Base-by-base conservation (phyloP, 64 coral and sea anemone species). In the Catalaphyllia jardinei region DNA sequence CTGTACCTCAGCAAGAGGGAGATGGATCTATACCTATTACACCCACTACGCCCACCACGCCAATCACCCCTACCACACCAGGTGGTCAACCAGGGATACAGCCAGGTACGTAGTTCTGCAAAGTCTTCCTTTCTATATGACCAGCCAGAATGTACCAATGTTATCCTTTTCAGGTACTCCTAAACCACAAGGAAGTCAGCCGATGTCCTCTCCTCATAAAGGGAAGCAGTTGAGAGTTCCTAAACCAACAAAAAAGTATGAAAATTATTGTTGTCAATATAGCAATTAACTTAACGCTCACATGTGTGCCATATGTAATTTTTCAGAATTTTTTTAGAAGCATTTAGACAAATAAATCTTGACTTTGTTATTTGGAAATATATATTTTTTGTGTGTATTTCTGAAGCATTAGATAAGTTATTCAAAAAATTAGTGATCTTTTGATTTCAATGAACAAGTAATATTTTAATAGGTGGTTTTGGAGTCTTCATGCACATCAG, bases 191-290 rank as follows among this genome's bases (percentile, higher is more conserved):
- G 94, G 88, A 72, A 71, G 74, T 30, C 83, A 88, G 46, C 72
- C 78, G 19, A 74, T 89, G 46, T 61, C 97, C 28, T 95, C 91
- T 54, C 97, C 94, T 75, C 97, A 99, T 46, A 93, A 95, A 77
- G 88, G 91, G 51, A 99, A 99, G 78, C 94, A 99, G 49, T 91
- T 93, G 20, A 81, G 97, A 54, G 82, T 99, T 38, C 97, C 97
- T 49, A 99, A 99, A 63, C 97, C 97, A 84, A 99, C 97, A 18
- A 82, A 91, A 72, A 99, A 87, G 97, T 98, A 80, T 76, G 87
- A 67, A 86, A 61, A 69, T 86, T 69, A 22, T 78, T 33, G 31
- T 33, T 39, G 33, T 84, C 57, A 35, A 9, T 28, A 52, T 64
- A 17, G 62, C 22, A 46, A 46, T 46, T 46, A 46, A 46, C 42